These are phyloP conservation scores for Troides aeacus DNA, from an alignment of 2,888 invertebrate genomes.

Conservation along the genomic window DNA sequence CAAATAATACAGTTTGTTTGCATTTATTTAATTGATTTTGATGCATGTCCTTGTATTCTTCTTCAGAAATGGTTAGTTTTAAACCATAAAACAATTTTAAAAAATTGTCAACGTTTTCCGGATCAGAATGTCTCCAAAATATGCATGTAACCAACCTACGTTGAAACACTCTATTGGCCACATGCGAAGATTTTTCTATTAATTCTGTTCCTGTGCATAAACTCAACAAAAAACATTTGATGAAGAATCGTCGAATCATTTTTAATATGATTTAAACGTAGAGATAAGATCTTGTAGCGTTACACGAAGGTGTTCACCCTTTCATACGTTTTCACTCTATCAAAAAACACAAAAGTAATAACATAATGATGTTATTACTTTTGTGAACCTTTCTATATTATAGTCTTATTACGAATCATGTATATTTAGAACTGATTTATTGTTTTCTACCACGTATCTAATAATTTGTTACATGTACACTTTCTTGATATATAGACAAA, in stretches of 20 bases:
- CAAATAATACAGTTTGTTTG: constrained; percentile 51
- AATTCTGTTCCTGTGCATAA: constrained; percentile 29
- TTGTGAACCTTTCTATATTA: neutral
- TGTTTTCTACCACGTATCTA: neutral
- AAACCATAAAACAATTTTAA: constrained; percentile 41
- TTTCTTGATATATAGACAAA: neutral
- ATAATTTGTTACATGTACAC: constrained; percentile 12
- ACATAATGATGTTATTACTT: constrained; percentile 24
- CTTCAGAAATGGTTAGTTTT: constrained; percentile 34
- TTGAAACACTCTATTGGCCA: constrained; percentile 45
- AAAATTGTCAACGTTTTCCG: constrained; percentile 39
- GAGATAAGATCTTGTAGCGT: neutral
- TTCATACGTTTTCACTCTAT: neutral
- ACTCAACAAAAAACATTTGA: neutral
- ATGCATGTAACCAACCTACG: constrained; percentile 42
- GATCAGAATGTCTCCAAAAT: constrained; percentile 41
- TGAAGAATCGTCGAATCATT: neutral
- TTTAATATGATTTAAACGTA: neutral
- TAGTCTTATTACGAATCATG: neutral
- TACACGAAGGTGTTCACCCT: too few relatives aligned
- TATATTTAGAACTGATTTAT: neutral
- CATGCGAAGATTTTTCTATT: constrained; percentile 39
- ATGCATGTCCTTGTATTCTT: constrained; percentile 6
- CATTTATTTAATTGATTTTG: constrained; percentile 36
- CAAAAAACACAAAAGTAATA: neutral